Evolutionary conservation across 2,888 invertebrate genomes (phyloP), one percentile per base, ranked within the genome.

Genomic region (Drosophila histrio): DNA sequence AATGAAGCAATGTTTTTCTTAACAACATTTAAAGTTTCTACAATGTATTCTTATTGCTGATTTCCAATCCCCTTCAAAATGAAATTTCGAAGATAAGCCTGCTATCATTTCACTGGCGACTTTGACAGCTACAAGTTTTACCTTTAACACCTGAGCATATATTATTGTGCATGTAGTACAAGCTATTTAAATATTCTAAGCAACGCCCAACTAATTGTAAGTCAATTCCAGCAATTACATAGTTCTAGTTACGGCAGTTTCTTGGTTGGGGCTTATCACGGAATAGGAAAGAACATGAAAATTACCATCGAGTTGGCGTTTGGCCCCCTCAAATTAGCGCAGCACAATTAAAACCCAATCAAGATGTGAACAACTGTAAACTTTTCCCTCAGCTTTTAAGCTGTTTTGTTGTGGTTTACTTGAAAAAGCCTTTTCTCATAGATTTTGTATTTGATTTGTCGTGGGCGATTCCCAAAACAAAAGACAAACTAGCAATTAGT

Each of bases 401-500:
- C 69, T 59, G 67, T 58, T 72, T 53, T 68, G 44, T 52, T 77
- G 77, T 57, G 81, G 77, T 24, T 58, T 77, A 47, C 53, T 68
- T 32, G 49, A 13, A 46, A 46, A 49, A 65, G 56, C 38, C 52
- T 50, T 57, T 57, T 58, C 69, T 62, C 52, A 21, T 46, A 59
- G 54, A 70, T 60, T 65, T 60, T 36, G 38, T 21, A 17, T 26
- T 5, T 15, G 44, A 64, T 77, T 61, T 59, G 50, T 38, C 22
- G 66, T 61, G 83, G 82, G 79, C 82, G 79, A 67, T 60, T 9
- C 49, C 57, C 49, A 47, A 66, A 72, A 69, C 56, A 61, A 75
- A 61, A 70, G 60, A 79, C 80, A 77, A 83, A 77, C 84, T 70
- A 64, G 75, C 87, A 82, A 87, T 87, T 80, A 87, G 87, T 72